These are phyloP conservation scores for Elysia crispata DNA, from an alignment of 2,888 invertebrate species.

Conservation along the genomic window DNA sequence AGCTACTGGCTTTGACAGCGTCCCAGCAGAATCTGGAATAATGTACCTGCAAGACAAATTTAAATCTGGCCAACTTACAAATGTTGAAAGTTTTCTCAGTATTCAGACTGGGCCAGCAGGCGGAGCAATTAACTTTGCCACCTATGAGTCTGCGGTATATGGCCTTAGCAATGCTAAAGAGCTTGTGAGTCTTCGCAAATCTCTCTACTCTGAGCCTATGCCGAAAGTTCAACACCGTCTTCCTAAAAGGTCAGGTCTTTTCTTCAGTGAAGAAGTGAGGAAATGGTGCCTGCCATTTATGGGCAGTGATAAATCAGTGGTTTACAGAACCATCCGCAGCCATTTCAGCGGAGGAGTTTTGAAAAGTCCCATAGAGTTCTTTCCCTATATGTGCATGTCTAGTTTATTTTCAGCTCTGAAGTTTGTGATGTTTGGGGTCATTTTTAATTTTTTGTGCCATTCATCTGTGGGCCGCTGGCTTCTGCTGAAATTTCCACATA, in stretches of 20 bases:
- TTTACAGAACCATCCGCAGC: slow-evolving; percentile 70
- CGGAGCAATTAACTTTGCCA: slow-evolving; percentile 85
- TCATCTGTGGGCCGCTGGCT: background rate
- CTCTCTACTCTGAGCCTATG: slow-evolving; percentile 82
- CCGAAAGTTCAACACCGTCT: slow-evolving; percentile 66
- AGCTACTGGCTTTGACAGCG: slow-evolving; percentile 95
- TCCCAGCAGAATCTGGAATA: slow-evolving; percentile 93
- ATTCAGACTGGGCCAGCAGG: slow-evolving; percentile 56
- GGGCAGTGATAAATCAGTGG: slow-evolving; percentile 89
- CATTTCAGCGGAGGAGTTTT: no score
- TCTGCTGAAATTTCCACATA: slow-evolving; percentile 80
- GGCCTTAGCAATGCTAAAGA: slow-evolving; percentile 84
- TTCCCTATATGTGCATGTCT: slow-evolving; percentile 84
- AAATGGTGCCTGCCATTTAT: slow-evolving; percentile 88
- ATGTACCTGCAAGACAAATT: slow-evolving; percentile 80
- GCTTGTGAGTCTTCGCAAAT: slow-evolving; percentile 82
- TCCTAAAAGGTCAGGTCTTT: slow-evolving; percentile 67
- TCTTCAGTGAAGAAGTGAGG: slow-evolving; percentile 74
- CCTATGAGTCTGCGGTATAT: slow-evolving; percentile 92
- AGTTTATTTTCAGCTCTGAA: slow-evolving; percentile 80
- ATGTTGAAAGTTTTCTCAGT: background rate
- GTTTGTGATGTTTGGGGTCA: slow-evolving; percentile 79
- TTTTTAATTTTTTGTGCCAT: background rate
- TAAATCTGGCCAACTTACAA: slow-evolving; percentile 23
- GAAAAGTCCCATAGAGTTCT: slow-evolving; percentile 82